phyloP scores from a whole-genome alignment of 2,797 vertebrate genomes.

The Channallabes apus region DNA sequence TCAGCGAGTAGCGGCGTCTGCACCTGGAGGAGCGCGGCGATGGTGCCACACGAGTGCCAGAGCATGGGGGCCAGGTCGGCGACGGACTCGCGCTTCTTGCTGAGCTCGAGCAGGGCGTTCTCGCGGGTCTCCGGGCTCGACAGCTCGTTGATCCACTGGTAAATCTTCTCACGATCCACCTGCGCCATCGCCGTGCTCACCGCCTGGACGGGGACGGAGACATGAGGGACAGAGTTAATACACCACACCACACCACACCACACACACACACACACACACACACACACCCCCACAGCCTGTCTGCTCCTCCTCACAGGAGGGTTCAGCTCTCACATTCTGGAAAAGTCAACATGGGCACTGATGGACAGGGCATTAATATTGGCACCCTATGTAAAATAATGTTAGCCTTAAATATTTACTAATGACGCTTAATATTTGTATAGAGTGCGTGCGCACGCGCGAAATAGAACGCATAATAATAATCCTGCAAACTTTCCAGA shows the following conservation, averaged over 20 bases:
- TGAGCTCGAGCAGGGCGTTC: conserved; percentile 94
- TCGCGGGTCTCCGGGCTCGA: conserved; percentile 96
- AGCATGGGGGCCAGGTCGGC: conserved; percentile 96
- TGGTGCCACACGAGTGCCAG: conserved; percentile 97
- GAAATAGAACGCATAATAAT: too few relatives aligned
- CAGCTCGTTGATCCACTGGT: conserved; percentile 98
- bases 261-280: too few relatives aligned
- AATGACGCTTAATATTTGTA: too few relatives aligned
- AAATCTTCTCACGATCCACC: conserved; percentile 97
- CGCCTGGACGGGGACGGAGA: conserved; percentile 70
- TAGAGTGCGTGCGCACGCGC: too few relatives aligned
- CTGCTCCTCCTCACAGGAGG: too few relatives aligned
- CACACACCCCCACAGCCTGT: too few relatives aligned
- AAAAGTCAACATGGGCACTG: too few relatives aligned
- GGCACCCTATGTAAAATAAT: not conserved
- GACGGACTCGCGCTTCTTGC: conserved; percentile 96
- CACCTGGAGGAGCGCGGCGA: conserved; percentile 95
- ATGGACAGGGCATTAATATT: not conserved
- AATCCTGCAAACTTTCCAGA: not conserved
- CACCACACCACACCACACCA: too few relatives aligned
- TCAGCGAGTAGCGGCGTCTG: too few relatives aligned
- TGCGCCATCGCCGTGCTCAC: conserved; percentile 94
- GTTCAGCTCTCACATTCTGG: not conserved
- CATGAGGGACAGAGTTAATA: not conserved
- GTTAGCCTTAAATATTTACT: not conserved